These are phyloP conservation scores for Gorsachius goisagi DNA, from an alignment of 2,113 vertebrate genomes.

Conservation along the genomic window DNA sequence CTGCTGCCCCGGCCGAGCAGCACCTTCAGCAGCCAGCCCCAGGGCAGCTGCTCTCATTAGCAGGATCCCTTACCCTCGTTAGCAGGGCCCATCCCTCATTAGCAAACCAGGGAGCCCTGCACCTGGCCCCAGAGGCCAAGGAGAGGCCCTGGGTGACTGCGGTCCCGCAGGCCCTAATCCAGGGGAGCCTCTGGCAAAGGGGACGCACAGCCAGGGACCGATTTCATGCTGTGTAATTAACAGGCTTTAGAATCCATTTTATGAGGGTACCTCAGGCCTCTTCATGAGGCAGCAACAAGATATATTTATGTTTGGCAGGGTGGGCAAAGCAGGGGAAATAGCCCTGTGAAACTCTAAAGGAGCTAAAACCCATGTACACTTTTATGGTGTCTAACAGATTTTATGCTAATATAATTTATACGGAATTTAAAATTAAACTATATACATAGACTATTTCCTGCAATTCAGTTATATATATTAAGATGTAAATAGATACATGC, in stretches of 20 bases:
- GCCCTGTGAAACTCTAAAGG: background rate
- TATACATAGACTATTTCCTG: background rate
- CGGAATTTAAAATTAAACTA: background rate
- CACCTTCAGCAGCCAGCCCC: background rate
- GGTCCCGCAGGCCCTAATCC: background rate
- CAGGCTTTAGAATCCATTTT: background rate
- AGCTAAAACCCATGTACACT: background rate
- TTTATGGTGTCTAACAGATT: background rate
- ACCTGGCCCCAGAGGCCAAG: background rate
- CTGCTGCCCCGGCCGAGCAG: background rate
- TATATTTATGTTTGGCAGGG: background rate
- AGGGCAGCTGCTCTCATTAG: background rate
- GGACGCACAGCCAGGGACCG: background rate
- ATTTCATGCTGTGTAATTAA: conserved; percentile 4
- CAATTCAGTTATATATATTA: background rate
- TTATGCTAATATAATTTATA: background rate
- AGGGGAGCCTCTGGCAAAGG: background rate
- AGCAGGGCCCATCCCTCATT: background rate
- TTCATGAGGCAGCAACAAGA: background rate
- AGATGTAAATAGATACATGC: background rate
- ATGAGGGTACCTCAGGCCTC: background rate
- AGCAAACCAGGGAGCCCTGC: background rate
- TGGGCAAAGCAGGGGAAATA: background rate
- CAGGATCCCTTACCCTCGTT: background rate
- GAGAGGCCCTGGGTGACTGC: accelerated